These are phyloP conservation scores for Podocnemis expansa DNA, from an alignment of 2,113 vertebrate genomes.

Conservation along the genomic window DNA sequence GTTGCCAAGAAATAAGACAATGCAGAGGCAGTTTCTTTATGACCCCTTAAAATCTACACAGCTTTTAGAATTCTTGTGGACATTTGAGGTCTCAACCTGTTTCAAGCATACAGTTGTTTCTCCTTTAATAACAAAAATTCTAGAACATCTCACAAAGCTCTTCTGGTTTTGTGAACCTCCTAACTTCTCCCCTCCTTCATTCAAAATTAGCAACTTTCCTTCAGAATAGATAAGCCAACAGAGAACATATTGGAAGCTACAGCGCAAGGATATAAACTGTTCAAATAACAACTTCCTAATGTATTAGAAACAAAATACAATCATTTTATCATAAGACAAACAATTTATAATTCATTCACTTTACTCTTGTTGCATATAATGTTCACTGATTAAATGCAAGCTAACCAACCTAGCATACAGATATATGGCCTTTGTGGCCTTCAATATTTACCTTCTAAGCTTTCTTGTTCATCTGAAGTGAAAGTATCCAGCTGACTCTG, in stretches of 20 bases:
- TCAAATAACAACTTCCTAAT: not conserved
- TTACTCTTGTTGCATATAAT: not conserved
- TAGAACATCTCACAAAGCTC: not conserved
- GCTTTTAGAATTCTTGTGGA: not conserved
- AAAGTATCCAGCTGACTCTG: constrained; percentile 91
- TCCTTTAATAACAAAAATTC: not conserved
- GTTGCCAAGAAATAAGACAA: not conserved
- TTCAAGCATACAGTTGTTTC: not conserved
- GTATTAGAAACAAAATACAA: not conserved
- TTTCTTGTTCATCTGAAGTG: constrained; percentile 96
- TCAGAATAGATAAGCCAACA: not conserved
- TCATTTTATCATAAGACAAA: not conserved
- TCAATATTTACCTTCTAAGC: constrained; percentile 89
- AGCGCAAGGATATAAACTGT: not conserved
- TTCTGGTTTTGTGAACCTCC: not conserved
- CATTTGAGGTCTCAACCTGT: not conserved
- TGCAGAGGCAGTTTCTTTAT: not conserved
- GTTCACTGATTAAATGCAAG: not conserved
- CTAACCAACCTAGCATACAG: not conserved
- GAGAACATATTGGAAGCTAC: not conserved
- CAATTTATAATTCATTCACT: not conserved
- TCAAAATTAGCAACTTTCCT: not conserved
- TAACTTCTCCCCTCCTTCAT: not conserved
- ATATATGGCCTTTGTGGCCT: not conserved
- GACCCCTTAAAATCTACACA: not conserved